Evolutionary conservation across 2,888 invertebrate genomes (phyloP).

Genomic region (Pheosia tremula): DNA sequence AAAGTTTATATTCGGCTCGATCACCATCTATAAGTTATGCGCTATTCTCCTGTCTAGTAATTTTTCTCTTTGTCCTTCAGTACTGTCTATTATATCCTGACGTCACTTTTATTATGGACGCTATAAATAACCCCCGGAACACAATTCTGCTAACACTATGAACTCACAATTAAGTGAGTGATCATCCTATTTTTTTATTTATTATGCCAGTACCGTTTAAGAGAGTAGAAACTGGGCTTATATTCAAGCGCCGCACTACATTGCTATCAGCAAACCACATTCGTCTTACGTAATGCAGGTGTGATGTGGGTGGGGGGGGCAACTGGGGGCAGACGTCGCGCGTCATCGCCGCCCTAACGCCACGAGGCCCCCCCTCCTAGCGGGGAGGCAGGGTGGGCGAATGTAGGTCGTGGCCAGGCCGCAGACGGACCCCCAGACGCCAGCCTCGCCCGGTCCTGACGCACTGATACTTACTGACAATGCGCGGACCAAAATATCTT

Average conservation of each 20-base stretch:
- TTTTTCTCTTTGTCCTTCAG: too few species aligned
- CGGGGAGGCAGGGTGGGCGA: conserved; percentile 37
- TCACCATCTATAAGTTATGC: too few species aligned
- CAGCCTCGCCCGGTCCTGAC: conserved; percentile 58
- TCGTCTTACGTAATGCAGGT: conserved; percentile 75
- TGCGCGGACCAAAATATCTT: not conserved
- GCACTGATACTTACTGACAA: conserved; percentile 18
- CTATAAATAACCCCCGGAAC: too few species aligned
- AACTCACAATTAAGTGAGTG: too few species aligned
- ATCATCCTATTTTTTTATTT: too few species aligned
- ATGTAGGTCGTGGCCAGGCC: conserved; percentile 78
- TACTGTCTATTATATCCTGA: too few species aligned
- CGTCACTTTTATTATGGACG: too few species aligned
- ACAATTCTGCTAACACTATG: too few species aligned
- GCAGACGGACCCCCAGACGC: conserved; percentile 82
- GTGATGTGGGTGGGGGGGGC: conserved; percentile 45
- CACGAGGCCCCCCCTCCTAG: conserved; percentile 17
- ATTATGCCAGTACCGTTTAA: too few species aligned
- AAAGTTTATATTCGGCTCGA: too few species aligned
- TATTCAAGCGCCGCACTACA: conserved; percentile 17
- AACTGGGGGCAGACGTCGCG: conserved; percentile 53
- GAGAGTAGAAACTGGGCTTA: not conserved
- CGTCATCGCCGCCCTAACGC: conserved; percentile 47
- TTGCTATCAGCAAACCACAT: conserved; percentile 55
- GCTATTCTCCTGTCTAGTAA: too few species aligned